Evolutionary conservation across 2,888 invertebrate genomes (phyloP).

Genomic region (Trissolcus japonicus): DNA sequence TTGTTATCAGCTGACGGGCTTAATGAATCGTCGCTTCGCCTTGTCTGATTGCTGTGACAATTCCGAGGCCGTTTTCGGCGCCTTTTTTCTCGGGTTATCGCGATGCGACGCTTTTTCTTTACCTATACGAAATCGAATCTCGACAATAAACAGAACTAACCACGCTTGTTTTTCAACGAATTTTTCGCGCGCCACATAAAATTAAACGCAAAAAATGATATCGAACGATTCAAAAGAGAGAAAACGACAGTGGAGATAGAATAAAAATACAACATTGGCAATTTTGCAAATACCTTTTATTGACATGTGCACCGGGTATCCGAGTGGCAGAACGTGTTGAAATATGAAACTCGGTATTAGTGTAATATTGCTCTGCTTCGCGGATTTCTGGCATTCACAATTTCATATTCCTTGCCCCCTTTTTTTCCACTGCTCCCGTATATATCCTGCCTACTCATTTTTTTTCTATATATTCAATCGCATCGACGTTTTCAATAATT

Average conservation of each 20-base stretch:
- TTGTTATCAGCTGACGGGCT: constrained; percentile 4
- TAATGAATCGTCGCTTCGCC: constrained; percentile 12
- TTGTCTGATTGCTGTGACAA: constrained; percentile 6
- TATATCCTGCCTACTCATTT: not conserved
- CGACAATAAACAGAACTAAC: too few species aligned
- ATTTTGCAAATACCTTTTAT: too few species aligned
- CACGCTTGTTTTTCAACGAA: too few species aligned
- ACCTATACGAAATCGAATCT: too few species aligned
- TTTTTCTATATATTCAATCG: not conserved
- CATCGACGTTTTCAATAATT: constrained; percentile 15
- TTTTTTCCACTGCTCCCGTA: not conserved
- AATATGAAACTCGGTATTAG: constrained; percentile 13
- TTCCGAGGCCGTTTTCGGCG: not conserved
- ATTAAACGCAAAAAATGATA: too few species aligned
- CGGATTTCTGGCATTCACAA: constrained; percentile 16
- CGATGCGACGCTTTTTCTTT: too few species aligned
- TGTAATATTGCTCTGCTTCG: constrained; percentile 4
- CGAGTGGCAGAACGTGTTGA: constrained; percentile 2
- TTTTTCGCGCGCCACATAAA: too few species aligned
- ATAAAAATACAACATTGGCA: not conserved
- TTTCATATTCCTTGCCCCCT: constrained; percentile 8
- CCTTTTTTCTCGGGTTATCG: not conserved
- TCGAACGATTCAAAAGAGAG: too few species aligned
- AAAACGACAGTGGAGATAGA: too few species aligned
- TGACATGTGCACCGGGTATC: too few species aligned